Evolutionary conservation across 1,140 invertebrate genomes (phyloP), one percentile per base, ranked within the genome.

Genomic region (Paramacrobiotus metropolitanus): DNA sequence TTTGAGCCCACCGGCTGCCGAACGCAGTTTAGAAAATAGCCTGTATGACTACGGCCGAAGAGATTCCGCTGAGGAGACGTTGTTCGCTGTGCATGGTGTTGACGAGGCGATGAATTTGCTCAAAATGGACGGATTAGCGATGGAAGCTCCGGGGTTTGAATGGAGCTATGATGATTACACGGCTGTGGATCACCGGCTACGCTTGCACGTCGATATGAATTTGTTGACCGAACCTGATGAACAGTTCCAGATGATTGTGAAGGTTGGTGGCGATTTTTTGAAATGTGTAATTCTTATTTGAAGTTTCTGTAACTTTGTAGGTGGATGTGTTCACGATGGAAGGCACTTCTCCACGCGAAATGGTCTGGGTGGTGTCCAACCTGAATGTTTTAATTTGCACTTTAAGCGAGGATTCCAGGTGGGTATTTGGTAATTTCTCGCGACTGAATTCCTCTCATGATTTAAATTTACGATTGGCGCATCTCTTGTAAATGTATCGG

Each of bases 1-100:
- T 9, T 40, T 40, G n/a, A 40, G 34, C 34, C 34, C 34, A 9
- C n/a, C n/a, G n/a, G n/a, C n/a, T n/a, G n/a, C n/a, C n/a, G 34
- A 40, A 9, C 9, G 9, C 34, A n/a, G 34, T 40, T n/a, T 40
- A 4, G 28, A 20, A 24, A 24, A 9, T 9, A 55, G 48, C 24
- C 24, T 24, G 15, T 20, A 9, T 55, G 48, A 55, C 15, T 55
- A 55, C 48, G 48, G 24, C 15, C 15, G 48, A 28, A 24, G 28
- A 24, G 48, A 55, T 24, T 55, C 48, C 48, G 28, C 15, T 55
- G 48, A 55, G 48, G 48, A 55, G 48, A 55, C 48, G 24, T 24
- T 55, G 15, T 55, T 55, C 24, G 15, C 48, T 9, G 48, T 55
- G 48, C 15, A 55, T 9, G 28, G 28, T 28, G 24, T 55, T 9